Evolutionary conservation across 2,888 invertebrate species (phyloP), one percentile per base, ranked within the genome.

Genomic region (Xanthorhoe spadicearia): DNA sequence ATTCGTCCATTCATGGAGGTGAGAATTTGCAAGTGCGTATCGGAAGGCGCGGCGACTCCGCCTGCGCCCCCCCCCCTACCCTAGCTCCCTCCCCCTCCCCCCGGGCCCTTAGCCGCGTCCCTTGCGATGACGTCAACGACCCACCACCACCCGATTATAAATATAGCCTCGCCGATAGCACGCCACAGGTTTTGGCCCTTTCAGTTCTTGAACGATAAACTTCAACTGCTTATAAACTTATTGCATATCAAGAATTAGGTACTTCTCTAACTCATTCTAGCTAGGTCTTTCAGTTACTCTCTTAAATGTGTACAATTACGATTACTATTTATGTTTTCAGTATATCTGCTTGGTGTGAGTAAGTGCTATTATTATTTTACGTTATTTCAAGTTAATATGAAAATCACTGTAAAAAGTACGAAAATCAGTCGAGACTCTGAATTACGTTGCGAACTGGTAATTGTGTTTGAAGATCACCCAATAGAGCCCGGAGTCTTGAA

Each of bases 11-110:
- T 92, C 90, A 92, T 90, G 83, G 86, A 89, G 90, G 90, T 90
- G 90, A 86, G 87, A 92, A 90, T 90, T 91, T 86, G 89, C 86
- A 89, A 92, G 91, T 90, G 90, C 91, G 92, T 92, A 90, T 83
- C 79, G 85, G 86, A 88, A 88, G 90, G 88, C 82, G 86, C 87
- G 86, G 81, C 85, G 77, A 75, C 55, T 28, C 52, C 60, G 18
- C 53, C 66, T 74, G 66, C 69, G 77, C 72, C 64, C 73, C 74
- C 74, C 3, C 13, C 38, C 73, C 68, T 72, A 60, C 70, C 70
- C 78, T 7, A 72, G 64, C 73, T 73, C 74, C 10, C 38, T 13
- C 73, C 69, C 73, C 61, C 71, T 69, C 78, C 71, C 70, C 78
- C 75, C 77, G 69, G 71, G 71, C 76, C 78, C 72, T 56, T 66